Conservation (phyloP, 2,888 invertebrate species). For the Epiperipatus broadwayi region DNA sequence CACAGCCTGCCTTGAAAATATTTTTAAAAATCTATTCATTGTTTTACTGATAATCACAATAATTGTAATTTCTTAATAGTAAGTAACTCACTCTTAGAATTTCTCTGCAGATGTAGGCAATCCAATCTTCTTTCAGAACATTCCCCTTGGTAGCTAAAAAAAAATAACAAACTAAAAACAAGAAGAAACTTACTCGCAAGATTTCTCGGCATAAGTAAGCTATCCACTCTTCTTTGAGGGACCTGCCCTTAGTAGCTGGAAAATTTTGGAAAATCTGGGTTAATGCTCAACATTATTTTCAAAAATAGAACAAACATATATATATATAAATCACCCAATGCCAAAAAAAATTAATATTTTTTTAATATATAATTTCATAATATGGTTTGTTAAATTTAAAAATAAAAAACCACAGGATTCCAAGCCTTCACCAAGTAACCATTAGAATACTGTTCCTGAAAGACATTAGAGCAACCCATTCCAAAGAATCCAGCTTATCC, state of each 20-base stretch:
- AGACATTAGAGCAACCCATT: no score
- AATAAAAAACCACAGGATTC: no score
- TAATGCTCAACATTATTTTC: conserved; percentile 1
- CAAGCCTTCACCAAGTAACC: no score
- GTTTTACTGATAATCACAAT: neutral
- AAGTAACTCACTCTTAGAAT: conserved; percentile 36
- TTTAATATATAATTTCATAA: neutral
- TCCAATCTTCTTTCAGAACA: conserved; percentile 98
- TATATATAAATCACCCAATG: no score
- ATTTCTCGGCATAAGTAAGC: conserved; percentile 91
- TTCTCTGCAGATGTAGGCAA: conserved; percentile 89
- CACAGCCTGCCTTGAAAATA: no score
- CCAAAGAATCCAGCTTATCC: no score
- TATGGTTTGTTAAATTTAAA: no score
- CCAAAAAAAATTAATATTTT: neutral
- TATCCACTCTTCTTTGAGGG: conserved; percentile 98
- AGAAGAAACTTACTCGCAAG: conserved; percentile 27
- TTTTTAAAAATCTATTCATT: conserved; percentile 6
- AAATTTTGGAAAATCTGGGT: no score
- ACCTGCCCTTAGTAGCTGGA: conserved; percentile 77
- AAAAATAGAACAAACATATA: neutral
- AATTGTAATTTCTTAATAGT: no score
- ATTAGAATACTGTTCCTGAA: no score
- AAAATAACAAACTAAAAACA: conserved; percentile 14
- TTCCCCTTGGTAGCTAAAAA: conserved; percentile 71